phyloP scores from a whole-genome alignment of 2,888 invertebrate genomes.

The Cephus runcator region DNA sequence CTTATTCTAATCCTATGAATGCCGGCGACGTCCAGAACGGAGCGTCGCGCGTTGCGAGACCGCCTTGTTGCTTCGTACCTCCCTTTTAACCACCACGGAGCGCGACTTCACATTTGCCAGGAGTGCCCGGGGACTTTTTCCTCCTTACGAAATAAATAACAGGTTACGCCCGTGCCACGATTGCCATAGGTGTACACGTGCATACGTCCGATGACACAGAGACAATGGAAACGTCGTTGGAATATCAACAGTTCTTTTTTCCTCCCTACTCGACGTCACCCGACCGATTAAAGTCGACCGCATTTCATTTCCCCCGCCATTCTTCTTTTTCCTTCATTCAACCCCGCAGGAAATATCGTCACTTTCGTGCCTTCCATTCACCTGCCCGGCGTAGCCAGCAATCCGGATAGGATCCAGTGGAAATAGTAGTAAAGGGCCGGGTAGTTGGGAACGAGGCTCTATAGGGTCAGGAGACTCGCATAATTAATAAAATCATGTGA shows the following conservation, averaged over 20 bases:
- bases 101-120: not conserved
- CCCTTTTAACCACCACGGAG: not conserved
- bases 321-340: not conserved
- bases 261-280: not conserved
- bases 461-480: not conserved
- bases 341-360: not conserved
- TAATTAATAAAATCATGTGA: not conserved
- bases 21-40: not conserved
- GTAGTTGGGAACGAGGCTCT: not conserved
- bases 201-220: not conserved
- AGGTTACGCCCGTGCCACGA: not conserved
- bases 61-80: not conserved
- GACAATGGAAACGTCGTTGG: not conserved
- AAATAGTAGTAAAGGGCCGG: not conserved
- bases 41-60: not conserved
- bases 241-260: not conserved
- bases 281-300: not conserved
- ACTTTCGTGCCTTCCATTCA: not conserved
- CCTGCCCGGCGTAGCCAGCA: not conserved
- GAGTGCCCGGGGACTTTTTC: not conserved
- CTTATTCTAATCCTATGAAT: conserved; percentile 33
- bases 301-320: not conserved
- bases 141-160: not conserved
- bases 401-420: not conserved
- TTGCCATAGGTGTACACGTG: not conserved